phyloP scores from a whole-genome alignment of 1,140 invertebrate species.

The Drosophila pallidifrons region DNA sequence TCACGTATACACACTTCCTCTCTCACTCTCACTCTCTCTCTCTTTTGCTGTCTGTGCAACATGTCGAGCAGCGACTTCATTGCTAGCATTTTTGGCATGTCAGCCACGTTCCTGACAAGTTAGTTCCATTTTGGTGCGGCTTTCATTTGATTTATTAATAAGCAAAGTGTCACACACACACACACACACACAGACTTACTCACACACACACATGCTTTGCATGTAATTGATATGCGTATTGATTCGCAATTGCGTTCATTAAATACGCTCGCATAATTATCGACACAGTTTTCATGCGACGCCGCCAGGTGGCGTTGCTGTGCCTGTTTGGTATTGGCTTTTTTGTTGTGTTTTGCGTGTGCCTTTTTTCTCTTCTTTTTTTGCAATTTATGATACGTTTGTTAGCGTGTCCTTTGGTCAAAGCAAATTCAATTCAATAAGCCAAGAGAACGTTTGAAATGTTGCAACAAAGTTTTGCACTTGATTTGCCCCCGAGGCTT shows the following conservation, averaged over 20 bases:
- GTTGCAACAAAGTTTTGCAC: conserved; percentile 27
- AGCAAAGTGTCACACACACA: conserved; percentile 54
- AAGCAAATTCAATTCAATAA: conserved; percentile 7
- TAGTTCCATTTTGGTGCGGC: conserved; percentile 60
- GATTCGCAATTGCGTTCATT: conserved; percentile 46
- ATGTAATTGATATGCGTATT: conserved; percentile 71
- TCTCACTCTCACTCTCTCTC: background rate
- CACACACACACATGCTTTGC: conserved; percentile 12
- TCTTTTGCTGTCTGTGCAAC: conserved; percentile 29
- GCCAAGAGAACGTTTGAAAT: background rate
- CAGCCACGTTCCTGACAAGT: conserved; percentile 67
- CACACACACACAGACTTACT: conserved; percentile 7
- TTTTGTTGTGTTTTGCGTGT: too few species aligned
- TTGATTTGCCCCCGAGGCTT: conserved; percentile 17
- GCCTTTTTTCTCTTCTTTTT: too few species aligned
- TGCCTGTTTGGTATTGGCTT: background rate
- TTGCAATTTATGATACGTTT: background rate
- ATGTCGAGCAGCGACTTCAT: conserved; percentile 58
- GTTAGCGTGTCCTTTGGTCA: background rate
- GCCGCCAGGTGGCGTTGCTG: conserved; percentile 26
- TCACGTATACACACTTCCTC: background rate
- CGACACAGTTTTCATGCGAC: background rate
- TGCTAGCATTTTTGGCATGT: conserved; percentile 55
- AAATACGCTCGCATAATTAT: conserved; percentile 15
- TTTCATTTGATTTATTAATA: conserved; percentile 76